Evolutionary conservation across 2,797 vertebrate genomes (phyloP).

Genomic region (Cheirogaleus major): DNA sequence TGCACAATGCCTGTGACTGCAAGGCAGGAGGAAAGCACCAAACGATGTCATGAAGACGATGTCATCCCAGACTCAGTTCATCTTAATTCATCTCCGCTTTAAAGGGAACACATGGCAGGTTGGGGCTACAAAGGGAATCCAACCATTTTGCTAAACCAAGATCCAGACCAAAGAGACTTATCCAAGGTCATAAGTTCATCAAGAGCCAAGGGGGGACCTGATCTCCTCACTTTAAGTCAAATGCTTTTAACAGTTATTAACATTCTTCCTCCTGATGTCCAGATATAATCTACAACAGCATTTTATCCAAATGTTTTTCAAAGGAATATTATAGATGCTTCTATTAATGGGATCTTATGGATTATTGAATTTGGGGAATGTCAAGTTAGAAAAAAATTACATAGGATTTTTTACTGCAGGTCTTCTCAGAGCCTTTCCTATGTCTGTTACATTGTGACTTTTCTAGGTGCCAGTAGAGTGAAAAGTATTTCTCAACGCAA

Average conservation of each 20-base stretch:
- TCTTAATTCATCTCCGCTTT: background rate
- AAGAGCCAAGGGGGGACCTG: background rate
- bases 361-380: background rate
- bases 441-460: background rate
- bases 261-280: background rate
- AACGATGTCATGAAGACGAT: background rate
- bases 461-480: background rate
- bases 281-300: background rate
- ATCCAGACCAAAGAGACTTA: background rate
- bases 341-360: background rate
- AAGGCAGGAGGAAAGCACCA: background rate
- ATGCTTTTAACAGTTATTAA: background rate
- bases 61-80: background rate
- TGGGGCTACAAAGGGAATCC: background rate
- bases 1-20: background rate
- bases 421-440: conserved; percentile 1
- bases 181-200: background rate
- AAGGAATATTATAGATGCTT: background rate
- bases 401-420: background rate
- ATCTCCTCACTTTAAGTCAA: background rate
- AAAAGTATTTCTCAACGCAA: background rate
- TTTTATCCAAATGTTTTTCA: background rate
- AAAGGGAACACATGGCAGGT: background rate
- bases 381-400: background rate
- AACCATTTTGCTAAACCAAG: background rate